A percentile compares a stretch with the other conserved stretches of the same genome.
phyloP scores from a whole-genome alignment of 2,888 invertebrate genomes.

The Glomeris marginata region DNA sequence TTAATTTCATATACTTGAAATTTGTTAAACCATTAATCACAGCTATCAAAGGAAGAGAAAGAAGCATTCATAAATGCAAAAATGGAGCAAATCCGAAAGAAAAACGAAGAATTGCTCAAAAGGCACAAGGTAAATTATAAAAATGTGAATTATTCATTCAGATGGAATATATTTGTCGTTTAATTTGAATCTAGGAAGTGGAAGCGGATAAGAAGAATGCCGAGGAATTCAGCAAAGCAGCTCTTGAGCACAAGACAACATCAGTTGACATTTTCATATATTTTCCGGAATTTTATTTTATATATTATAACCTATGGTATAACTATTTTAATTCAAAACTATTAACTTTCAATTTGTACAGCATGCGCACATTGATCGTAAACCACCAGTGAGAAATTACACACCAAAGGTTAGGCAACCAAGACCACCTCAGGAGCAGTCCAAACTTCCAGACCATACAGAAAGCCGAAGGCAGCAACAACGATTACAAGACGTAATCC shows the following conservation, averaged over 20 bases:
- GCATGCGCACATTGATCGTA: too few species aligned
- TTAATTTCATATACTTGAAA: too few species aligned
- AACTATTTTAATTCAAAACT: neutral
- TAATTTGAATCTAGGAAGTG: slow-evolving; percentile 8
- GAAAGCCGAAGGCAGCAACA: neutral
- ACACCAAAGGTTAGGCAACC: neutral
- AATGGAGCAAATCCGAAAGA: slow-evolving; percentile 12
- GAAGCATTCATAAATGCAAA: slow-evolving; percentile 5
- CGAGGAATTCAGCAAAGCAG: slow-evolving; percentile 1
- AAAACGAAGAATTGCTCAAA: slow-evolving; percentile 10
- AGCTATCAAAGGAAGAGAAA: slow-evolving; percentile 7
- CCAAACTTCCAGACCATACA: neutral
- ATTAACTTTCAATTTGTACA: too few species aligned
- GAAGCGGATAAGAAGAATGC: slow-evolving; percentile 12
- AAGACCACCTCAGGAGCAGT: neutral
- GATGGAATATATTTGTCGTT: neutral
- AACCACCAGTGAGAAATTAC: neutral
- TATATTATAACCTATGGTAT: neutral
- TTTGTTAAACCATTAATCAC: too few species aligned
- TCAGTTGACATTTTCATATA: neutral
- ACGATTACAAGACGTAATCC: too few species aligned
- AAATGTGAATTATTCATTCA: neutral
- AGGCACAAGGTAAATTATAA: slow-evolving; percentile 5
- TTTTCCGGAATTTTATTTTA: too few species aligned
- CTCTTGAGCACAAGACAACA: slow-evolving; percentile 5